Evolutionary conservation across 2,797 vertebrate species (phyloP).

Genomic region (Diceros bicornis): DNA sequence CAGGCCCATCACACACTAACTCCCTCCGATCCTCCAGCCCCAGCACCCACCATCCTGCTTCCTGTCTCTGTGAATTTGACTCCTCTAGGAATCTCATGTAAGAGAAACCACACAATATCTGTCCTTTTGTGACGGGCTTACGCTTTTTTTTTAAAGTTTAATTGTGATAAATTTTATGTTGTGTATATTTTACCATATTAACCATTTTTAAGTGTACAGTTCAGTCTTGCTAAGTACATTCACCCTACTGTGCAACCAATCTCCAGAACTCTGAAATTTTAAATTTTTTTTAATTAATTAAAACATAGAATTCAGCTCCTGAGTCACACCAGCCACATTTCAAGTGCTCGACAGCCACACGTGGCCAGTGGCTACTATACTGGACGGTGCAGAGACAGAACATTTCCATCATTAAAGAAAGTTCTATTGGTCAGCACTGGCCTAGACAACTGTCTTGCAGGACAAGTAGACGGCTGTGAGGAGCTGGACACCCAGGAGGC

Average conservation of each 20-base stretch:
- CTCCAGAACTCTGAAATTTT: not conserved
- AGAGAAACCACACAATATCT: not conserved
- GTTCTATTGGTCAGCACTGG: not conserved
- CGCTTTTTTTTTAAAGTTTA: not conserved
- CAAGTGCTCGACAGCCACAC: rapidly evolving
- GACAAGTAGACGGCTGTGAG: no score
- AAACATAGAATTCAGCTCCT: not conserved
- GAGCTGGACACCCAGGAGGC: not conserved
- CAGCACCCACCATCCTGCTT: no score
- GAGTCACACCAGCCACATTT: not conserved
- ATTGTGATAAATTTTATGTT: not conserved
- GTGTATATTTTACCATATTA: not conserved
- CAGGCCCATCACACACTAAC: not conserved
- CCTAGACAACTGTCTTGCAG: not conserved
- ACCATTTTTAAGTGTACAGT: not conserved
- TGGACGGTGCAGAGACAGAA: rapidly evolving
- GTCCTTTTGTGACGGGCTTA: not conserved
- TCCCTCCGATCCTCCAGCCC: not conserved
- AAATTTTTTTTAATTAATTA: not conserved
- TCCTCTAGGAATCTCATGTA: not conserved
- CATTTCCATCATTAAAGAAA: rapidly evolving
- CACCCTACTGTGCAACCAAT: not conserved
- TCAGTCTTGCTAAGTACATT: not conserved
- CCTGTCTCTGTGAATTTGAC: no score
- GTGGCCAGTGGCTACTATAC: rapidly evolving